Evolutionary conservation across 1,140 invertebrate genomes (phyloP), one percentile per base, ranked within the genome.

Genomic region (Drosophila navojoa): DNA sequence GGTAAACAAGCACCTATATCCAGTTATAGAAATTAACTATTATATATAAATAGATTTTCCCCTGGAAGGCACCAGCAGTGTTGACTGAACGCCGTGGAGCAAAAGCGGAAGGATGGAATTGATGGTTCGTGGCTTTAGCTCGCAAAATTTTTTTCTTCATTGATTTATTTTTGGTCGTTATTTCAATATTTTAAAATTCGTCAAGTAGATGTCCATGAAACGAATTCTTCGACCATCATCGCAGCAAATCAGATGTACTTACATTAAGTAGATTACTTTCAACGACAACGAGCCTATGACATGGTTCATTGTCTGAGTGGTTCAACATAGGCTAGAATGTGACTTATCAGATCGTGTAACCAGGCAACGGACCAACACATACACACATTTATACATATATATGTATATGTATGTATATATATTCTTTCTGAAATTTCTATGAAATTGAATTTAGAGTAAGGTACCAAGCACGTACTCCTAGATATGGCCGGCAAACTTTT

Each of bases 391-490:
- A n/a, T n/a, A n/a, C n/a, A n/a, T n/a, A n/a, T n/a, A n/a, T n/a
- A n/a, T n/a, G n/a, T n/a, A n/a, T n/a, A n/a, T n/a, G n/a, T n/a
- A n/a, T n/a, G n/a, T n/a, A n/a, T n/a, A n/a, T n/a, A n/a, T n/a
- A n/a, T n/a, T n/a, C n/a, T n/a, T n/a, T n/a, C n/a, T n/a, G n/a
- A n/a, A n/a, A n/a, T n/a, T n/a, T n/a, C n/a, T n/a, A n/a, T 87
- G 76, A 86, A 86, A 86, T 86, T 86, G 81, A 86, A 86, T 86
- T 86, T 86, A 86, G 81, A 78, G 67, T 76, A 86, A 86, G 81
- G 81, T 81, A 81, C 71, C 82, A 61, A 68, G 73, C 81, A 86
- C 81, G 81, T 86, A 86, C 82, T 81, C 64, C 67, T 68, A 71
- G 75, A 86, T 81, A 86, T 86, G 78, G 76, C 77, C 81, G 71